phyloP scores from a whole-genome alignment of 2,888 invertebrate species.

The Dryocosmus kuriphilus region DNA sequence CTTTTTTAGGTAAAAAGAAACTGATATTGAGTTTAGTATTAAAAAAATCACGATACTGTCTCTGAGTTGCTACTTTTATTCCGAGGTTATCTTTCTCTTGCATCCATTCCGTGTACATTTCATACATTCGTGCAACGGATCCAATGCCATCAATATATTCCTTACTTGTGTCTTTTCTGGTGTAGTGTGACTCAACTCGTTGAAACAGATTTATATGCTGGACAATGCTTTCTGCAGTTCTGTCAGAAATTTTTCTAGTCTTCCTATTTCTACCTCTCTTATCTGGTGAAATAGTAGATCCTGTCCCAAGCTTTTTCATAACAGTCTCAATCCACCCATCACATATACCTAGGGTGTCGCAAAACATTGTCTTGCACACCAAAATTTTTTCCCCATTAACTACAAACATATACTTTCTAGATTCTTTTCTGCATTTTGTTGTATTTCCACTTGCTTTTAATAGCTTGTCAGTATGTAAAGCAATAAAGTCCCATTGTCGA shows the following conservation, averaged over 20 bases:
- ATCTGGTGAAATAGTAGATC: no score
- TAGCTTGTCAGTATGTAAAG: background rate
- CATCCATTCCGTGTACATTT: conserved; percentile 41
- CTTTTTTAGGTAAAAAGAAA: conserved; percentile 45
- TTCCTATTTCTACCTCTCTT: conserved; percentile 41
- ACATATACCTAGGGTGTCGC: conserved; percentile 34
- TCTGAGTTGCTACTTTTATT: conserved; percentile 25
- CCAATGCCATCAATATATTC: no score
- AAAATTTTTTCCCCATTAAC: conserved; percentile 1
- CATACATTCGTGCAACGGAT: no score
- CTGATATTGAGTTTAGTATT: conserved; percentile 41
- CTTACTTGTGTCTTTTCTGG: no score
- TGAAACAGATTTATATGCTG: conserved; percentile 44
- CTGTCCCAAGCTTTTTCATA: conserved; percentile 10
- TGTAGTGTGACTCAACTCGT: conserved; percentile 43
- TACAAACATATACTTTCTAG: conserved; percentile 25
- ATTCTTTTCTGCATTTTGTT: background rate
- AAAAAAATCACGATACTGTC: conserved; percentile 43
- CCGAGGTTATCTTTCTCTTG: conserved; percentile 8
- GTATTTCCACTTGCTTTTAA: background rate
- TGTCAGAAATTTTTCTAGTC: conserved; percentile 8
- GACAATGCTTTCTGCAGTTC: conserved; percentile 23
- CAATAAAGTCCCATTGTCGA: conserved; percentile 28
- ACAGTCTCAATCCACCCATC: conserved; percentile 43
- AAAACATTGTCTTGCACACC: conserved; percentile 47